Conservation (phyloP, 2,113 vertebrate genomes). For the Tamias sibiricus region DNA sequence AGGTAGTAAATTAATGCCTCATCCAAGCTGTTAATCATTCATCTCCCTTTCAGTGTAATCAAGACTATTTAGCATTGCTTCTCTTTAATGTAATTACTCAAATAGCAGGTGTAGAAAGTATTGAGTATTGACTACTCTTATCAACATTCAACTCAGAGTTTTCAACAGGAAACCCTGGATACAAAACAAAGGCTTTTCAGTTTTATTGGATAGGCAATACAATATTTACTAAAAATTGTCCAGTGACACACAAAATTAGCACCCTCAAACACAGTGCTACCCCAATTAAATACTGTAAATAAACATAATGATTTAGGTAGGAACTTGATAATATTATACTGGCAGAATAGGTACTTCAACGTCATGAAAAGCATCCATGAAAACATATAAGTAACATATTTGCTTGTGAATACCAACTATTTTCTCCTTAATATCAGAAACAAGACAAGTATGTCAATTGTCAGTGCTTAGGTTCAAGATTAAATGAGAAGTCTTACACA, state of each 20-base stretch:
- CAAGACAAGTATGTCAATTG: neutral
- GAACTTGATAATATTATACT: neutral
- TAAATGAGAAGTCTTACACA: neutral
- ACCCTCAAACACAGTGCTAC: neutral
- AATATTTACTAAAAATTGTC: neutral
- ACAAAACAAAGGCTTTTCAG: neutral
- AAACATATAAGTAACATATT: neutral
- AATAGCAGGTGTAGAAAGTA: constrained; percentile 18
- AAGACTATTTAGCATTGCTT: constrained; percentile 40
- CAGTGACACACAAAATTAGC: neutral
- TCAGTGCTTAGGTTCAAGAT: neutral
- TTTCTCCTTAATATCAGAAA: neutral
- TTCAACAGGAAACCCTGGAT: neutral
- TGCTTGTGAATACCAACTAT: neutral
- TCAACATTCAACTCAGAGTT: neutral
- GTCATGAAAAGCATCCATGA: neutral
- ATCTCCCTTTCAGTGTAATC: constrained; percentile 35
- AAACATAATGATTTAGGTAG: neutral
- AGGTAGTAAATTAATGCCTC: constrained; percentile 35
- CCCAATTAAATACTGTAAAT: neutral
- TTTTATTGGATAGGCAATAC: neutral
- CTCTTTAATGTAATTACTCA: constrained; percentile 60
- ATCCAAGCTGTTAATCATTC: constrained; percentile 42
- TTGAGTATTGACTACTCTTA: neutral
- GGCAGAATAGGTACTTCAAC: neutral